These are phyloP conservation scores for Pionites leucogaster DNA, from an alignment of 2,113 vertebrate species.

Conservation along the genomic window DNA sequence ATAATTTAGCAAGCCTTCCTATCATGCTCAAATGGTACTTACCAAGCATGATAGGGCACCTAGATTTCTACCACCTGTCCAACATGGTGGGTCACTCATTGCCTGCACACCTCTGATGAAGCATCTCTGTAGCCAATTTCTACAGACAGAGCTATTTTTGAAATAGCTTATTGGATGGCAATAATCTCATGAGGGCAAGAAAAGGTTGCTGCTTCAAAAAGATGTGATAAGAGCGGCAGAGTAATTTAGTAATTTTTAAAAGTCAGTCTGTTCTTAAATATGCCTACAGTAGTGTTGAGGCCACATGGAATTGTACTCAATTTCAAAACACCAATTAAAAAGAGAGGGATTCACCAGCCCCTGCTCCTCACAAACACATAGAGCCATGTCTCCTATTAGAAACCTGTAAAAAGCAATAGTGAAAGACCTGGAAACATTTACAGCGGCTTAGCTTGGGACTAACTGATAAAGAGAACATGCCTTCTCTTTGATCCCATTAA, in stretches of 20 bases:
- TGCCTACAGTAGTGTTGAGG: not conserved
- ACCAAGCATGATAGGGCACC: not conserved
- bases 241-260: not conserved
- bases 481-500: not conserved
- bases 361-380: not conserved
- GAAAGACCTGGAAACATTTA: not conserved
- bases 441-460: not conserved
- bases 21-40: not conserved
- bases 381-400: not conserved
- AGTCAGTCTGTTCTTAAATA: not conserved
- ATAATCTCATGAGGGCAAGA: not conserved
- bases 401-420: not conserved
- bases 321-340: not conserved
- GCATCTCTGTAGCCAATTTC: not conserved
- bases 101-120: not conserved
- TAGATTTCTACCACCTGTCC: not conserved
- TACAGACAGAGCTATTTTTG: not conserved
- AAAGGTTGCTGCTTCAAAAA: not conserved
- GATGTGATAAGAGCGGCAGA: not conserved
- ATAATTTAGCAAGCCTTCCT: not conserved
- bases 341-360: not conserved
- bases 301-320: not conserved
- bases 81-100: accelerated
- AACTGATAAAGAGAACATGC: not conserved
- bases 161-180: not conserved